Evolutionary conservation across 2,113 vertebrate genomes (phyloP).

Genomic region (Centropus unirufus): DNA sequence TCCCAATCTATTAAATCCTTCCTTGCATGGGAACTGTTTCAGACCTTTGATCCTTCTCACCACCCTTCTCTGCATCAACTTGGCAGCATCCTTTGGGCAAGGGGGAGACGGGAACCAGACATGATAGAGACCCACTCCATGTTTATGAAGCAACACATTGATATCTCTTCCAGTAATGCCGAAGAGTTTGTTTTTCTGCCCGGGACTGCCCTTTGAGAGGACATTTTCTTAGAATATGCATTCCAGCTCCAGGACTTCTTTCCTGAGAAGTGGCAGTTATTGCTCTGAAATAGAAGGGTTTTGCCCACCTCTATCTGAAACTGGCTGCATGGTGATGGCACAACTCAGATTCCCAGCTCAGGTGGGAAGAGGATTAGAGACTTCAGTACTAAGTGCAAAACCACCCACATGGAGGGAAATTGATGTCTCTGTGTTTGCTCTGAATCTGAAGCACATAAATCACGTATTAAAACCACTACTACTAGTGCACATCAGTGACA

Average conservation of each 20-base stretch:
- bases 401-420: fast-evolving
- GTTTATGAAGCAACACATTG: background rate
- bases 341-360: background rate
- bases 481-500: background rate
- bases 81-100: background rate
- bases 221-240: background rate
- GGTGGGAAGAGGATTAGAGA: background rate
- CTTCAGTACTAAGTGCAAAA: background rate
- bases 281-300: background rate
- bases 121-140: background rate
- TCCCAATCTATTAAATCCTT: background rate
- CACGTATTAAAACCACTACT: background rate
- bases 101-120: background rate
- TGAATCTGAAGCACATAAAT: background rate
- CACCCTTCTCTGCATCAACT: background rate
- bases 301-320: background rate
- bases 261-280: background rate
- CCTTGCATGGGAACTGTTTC: background rate
- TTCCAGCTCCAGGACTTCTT: background rate
- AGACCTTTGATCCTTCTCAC: constrained; percentile 24
- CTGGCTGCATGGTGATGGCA: background rate
- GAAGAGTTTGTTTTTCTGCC: background rate
- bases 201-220: fast-evolving
- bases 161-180: background rate
- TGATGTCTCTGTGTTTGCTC: background rate